Conservation (phyloP, 2,888 invertebrate species). For the Glyphotaelius pellucidus region DNA sequence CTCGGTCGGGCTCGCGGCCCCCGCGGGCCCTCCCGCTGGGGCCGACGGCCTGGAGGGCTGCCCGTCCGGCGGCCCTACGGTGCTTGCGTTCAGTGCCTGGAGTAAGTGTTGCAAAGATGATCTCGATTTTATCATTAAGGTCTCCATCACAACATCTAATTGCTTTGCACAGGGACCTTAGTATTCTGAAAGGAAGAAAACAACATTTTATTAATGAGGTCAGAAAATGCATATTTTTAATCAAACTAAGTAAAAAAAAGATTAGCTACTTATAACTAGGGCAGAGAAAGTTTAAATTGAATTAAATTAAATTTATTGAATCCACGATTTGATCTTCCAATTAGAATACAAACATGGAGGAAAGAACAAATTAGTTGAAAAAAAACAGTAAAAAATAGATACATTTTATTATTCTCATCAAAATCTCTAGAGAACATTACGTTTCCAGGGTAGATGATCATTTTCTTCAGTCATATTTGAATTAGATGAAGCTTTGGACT, state of each 20-base stretch:
- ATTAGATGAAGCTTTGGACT: neutral
- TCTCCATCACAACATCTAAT: constrained; percentile 72
- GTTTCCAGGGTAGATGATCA: no score
- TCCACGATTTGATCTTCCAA: no score
- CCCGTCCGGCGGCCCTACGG: constrained; percentile 52
- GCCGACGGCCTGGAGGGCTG: constrained; percentile 64
- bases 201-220: neutral
- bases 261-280: no score
- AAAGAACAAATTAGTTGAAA: no score
- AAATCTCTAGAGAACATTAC: no score
- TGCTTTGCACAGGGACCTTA: constrained; percentile 68
- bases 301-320: no score
- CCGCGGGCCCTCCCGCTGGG: constrained; percentile 61
- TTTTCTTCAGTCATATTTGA: neutral
- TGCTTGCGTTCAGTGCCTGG: constrained; percentile 69
- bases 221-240: neutral
- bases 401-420: no score
- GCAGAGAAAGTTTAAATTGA: no score
- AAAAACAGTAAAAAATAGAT: neutral
- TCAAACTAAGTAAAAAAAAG: neutral
- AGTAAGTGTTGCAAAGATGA: constrained; percentile 69
- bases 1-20: constrained; percentile 68
- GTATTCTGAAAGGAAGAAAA: constrained; percentile 48
- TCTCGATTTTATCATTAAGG: constrained; percentile 73
- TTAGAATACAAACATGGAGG: no score